These are phyloP conservation scores for Gobio occitaniae DNA, from an alignment of 2,797 vertebrate species.

Conservation along the genomic window DNA sequence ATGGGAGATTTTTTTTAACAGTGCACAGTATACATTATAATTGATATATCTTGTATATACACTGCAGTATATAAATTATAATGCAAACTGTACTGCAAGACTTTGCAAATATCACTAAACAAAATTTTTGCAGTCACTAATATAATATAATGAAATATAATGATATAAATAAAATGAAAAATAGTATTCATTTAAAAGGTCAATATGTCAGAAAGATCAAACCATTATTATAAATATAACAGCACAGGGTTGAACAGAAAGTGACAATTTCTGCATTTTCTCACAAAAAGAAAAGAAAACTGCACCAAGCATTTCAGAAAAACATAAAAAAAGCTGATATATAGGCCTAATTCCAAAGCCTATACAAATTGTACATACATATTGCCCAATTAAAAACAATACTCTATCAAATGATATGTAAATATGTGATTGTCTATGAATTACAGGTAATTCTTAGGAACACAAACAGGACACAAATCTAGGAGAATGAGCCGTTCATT, in stretches of 20 bases:
- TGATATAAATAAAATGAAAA: not conserved
- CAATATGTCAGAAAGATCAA: not conserved
- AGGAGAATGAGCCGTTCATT: slow-evolving; percentile 11
- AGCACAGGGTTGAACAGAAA: not conserved
- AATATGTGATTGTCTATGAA: not conserved
- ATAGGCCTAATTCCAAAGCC: not conserved
- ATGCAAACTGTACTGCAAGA: not conserved
- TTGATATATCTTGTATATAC: not conserved
- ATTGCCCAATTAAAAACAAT: not conserved
- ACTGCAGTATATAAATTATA: not conserved
- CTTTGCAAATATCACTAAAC: not conserved
- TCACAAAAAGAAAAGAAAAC: not conserved
- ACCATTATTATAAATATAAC: not conserved
- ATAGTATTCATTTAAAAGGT: not conserved
- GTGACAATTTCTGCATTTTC: not conserved
- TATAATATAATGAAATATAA: not conserved
- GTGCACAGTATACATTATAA: not conserved
- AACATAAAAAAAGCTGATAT: too few species aligned
- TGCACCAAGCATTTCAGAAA: too few species aligned
- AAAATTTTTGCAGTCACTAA: not conserved
- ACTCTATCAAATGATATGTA: not conserved
- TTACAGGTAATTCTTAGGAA: slow-evolving; percentile 13
- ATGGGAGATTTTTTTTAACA: not conserved
- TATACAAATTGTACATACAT: not conserved
- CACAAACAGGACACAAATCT: slow-evolving; percentile 15